phyloP scores from a whole-genome alignment of 2,113 vertebrate genomes.

The Hypanus sabinus region DNA sequence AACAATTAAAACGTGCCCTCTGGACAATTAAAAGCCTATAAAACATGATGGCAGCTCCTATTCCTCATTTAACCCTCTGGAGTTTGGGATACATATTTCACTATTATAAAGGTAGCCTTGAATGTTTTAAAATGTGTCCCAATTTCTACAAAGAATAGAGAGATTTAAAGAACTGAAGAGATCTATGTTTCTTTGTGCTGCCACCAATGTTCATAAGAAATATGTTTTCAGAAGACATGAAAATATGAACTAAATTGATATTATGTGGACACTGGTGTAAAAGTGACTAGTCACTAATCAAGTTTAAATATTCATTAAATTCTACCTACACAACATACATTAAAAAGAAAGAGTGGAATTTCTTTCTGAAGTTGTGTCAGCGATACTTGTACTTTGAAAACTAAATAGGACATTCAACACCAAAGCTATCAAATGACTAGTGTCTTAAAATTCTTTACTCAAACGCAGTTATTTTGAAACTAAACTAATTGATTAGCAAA shows the following conservation, averaged over 20 bases:
- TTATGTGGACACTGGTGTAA: neutral
- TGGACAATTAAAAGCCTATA: neutral
- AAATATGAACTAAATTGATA: neutral
- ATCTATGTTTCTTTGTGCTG: neutral
- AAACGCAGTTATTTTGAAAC: neutral
- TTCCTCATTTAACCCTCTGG: neutral
- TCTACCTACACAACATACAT: neutral
- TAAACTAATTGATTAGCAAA: neutral
- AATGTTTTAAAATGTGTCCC: neutral
- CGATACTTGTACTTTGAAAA: constrained; percentile 2
- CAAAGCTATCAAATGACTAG: constrained; percentile 1
- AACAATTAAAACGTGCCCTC: neutral
- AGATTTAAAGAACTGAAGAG: neutral
- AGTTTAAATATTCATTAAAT: neutral
- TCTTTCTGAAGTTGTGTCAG: neutral
- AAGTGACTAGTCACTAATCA: neutral
- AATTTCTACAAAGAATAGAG: neutral
- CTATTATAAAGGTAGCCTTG: neutral
- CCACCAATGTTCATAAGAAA: neutral
- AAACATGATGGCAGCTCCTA: neutral
- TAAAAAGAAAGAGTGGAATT: neutral
- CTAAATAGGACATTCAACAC: neutral
- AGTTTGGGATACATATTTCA: neutral
- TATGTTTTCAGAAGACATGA: neutral
- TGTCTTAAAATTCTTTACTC: constrained; percentile 7